Evolutionary conservation across 2,797 vertebrate species (phyloP), one percentile per base, ranked within the genome.

Genomic region (Malurus leucopterus): DNA sequence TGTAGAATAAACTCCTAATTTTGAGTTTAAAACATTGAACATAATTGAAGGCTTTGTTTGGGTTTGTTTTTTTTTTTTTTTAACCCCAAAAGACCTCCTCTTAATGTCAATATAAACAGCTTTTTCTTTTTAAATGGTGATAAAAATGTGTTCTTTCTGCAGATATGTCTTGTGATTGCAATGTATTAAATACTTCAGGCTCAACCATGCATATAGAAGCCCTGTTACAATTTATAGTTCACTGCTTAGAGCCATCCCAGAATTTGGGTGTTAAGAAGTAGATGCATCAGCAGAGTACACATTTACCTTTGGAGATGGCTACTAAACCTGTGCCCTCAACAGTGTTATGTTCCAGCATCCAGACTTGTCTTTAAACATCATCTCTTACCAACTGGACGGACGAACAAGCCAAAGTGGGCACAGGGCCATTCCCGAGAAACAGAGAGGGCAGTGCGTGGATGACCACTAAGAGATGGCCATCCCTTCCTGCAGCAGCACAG

Each of bases 1-100:
- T 77, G 43, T 40, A 90, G 72, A 90, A 89, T 62, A 64, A 87
- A 80, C 46, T 83, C 46, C 47, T 62, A 21, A 43, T 79, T 91
- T 86, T 54, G 18, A 50, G 54, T 74, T 91, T 53, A 17, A 75
- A 67, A 62, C 27, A 19, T 15, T 30, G 29, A 75, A 78, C 24
- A 8, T 61, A 51, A 59, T 92, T 65, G 72, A 82, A 83, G 59
- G 23, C 21, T 46, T 64, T 36, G 19, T 17, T 20, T 32, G 40
- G 7, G 36, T 36, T 36, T 36, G 5, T 4, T 24, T 47, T 44
- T 34, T 57, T 4, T 24, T 47, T 44, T 38, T 57, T 43, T 67
- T 36, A 64, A 76, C 50, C 50, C 21, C 3, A 7, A 72, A 43
- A 77, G 8, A 26, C 61, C 30, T 84, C 43, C 21, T 53, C 9